phyloP scores from a whole-genome alignment of 30 jellyfish, hydroid and myxozoan genomes.

The Phacellophora camtschatica region DNA sequence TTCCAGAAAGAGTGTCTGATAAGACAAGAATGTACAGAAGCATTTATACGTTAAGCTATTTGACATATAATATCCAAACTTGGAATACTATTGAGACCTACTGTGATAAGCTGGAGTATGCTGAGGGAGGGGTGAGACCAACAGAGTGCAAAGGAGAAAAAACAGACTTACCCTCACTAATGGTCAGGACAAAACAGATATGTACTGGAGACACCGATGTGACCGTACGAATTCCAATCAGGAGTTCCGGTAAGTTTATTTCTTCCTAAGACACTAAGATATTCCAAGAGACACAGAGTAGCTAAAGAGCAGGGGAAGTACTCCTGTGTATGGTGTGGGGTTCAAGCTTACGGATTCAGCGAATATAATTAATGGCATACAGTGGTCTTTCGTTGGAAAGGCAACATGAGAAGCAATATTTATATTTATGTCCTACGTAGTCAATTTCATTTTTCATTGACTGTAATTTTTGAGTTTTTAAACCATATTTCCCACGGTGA shows the following conservation, averaged over 20 bases:
- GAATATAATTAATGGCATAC: too few species aligned
- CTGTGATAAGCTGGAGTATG: constrained; percentile 16
- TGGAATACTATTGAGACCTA: not conserved
- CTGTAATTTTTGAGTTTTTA: too few species aligned
- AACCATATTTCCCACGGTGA: too few species aligned
- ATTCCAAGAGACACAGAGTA: too few species aligned
- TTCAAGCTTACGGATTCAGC: too few species aligned
- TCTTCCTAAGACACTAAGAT: not conserved
- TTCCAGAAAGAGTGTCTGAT: constrained; percentile 14
- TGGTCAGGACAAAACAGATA: not conserved
- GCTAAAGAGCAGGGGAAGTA: too few species aligned
- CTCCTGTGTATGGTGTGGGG: too few species aligned
- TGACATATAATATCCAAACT: not conserved
- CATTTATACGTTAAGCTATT: not conserved
- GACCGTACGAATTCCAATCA: not conserved
- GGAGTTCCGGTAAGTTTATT: not conserved
- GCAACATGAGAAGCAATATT: too few species aligned
- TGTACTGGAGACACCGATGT: not conserved
- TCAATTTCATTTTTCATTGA: too few species aligned
- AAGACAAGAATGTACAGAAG: not conserved
- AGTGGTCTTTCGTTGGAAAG: too few species aligned
- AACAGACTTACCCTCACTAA: not conserved
- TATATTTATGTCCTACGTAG: too few species aligned
- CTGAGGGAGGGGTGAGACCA: constrained; percentile 16
- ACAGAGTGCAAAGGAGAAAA: constrained; percentile 2